phyloP scores from a whole-genome alignment of 2,888 invertebrate species.

The Hemithea aestivaria region DNA sequence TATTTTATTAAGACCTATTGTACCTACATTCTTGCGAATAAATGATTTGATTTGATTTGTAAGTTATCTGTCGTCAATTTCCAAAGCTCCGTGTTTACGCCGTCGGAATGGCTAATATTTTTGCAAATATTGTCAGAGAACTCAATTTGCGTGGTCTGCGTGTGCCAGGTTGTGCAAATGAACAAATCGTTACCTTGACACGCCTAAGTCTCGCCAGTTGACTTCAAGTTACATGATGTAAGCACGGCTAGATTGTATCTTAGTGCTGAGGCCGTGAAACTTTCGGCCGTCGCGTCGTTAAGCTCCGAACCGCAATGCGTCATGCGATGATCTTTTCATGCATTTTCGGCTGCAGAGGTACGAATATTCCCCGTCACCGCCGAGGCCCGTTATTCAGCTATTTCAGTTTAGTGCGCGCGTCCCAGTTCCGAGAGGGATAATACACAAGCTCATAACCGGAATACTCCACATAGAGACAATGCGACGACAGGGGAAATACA shows the following conservation, averaged over 20 bases:
- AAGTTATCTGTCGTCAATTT: too few species aligned
- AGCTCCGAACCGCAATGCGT: slow-evolving; percentile 16
- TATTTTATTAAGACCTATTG: too few species aligned
- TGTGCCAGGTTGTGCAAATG: slow-evolving; percentile 40
- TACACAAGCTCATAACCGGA: slow-evolving; percentile 26
- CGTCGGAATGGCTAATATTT: not conserved
- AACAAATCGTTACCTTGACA: slow-evolving; percentile 50
- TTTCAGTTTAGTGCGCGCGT: slow-evolving; percentile 15
- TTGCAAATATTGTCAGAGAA: slow-evolving; percentile 1
- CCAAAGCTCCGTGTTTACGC: too few species aligned
- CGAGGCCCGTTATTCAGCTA: slow-evolving; percentile 8
- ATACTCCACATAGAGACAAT: slow-evolving; percentile 26
- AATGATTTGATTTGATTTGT: too few species aligned
- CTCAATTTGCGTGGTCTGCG: slow-evolving; percentile 15
- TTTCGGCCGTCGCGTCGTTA: slow-evolving; percentile 24
- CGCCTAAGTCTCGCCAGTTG: slow-evolving; percentile 34
- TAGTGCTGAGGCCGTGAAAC: slow-evolving; percentile 12
- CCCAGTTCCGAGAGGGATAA: slow-evolving; percentile 24
- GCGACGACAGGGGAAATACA: slow-evolving; percentile 26
- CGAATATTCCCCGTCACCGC: not conserved
- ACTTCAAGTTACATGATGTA: slow-evolving; percentile 35
- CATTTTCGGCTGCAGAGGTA: too few species aligned
- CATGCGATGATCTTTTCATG: slow-evolving; percentile 3
- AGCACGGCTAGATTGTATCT: slow-evolving; percentile 30
- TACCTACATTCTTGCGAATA: too few species aligned